Conservation (phyloP, 1,140 invertebrate genomes). For the Achatina immaculata region DNA sequence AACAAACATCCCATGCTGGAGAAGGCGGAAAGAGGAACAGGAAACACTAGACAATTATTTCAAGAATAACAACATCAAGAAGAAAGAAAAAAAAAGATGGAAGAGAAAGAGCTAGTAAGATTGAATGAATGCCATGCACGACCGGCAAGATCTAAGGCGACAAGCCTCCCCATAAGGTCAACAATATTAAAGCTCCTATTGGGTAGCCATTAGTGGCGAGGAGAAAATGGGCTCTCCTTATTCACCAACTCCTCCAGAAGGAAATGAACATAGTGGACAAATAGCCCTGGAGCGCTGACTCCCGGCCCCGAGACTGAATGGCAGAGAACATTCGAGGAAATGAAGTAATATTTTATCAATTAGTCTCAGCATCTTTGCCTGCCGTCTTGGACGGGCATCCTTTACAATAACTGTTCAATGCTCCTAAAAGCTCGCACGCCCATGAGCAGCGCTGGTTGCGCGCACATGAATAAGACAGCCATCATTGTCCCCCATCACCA, state of each 20-base stretch:
- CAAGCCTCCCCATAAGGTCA: conserved; percentile 14
- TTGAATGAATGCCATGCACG: not conserved
- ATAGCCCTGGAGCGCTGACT: not conserved
- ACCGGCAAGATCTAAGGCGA: not conserved
- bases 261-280: conserved; percentile 37
- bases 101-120: not conserved
- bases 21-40: not conserved
- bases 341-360: conserved; percentile 43
- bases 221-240: conserved; percentile 21
- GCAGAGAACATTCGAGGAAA: conserved; percentile 20
- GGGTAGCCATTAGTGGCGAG: conserved; percentile 23
- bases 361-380: conserved; percentile 16
- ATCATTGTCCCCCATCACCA: not conserved
- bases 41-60: not conserved
- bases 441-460: not conserved
- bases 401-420: conserved; percentile 2
- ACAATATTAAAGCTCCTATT: conserved; percentile 23
- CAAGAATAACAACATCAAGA: not conserved
- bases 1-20: conserved; percentile 12
- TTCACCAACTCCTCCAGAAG: not conserved
- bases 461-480: conserved; percentile 8
- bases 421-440: not conserved
- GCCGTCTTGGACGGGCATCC: not conserved
- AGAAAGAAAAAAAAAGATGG: no score
- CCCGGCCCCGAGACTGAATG: not conserved